Percentiles rank a stretch among this genome's conserved stretches.
These are phyloP conservation scores for Germaria angustata DNA, from an alignment of 2,888 invertebrate genomes.

Conservation along the genomic window DNA sequence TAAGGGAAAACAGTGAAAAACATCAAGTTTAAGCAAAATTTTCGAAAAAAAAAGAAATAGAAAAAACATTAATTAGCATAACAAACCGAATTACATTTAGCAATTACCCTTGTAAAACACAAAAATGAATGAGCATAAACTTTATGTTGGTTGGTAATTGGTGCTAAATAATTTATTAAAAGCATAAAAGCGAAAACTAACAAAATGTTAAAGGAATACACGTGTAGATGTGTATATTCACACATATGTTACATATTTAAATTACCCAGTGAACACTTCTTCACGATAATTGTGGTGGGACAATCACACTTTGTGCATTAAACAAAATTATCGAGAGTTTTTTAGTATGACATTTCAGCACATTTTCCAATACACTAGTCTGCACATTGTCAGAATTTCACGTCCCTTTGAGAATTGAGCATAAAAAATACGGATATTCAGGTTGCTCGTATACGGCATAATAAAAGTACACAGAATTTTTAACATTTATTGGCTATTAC, in stretches of 20 bases:
- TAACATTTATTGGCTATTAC: no score
- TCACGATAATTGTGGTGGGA: no score
- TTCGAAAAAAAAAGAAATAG: neutral
- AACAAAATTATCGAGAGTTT: no score
- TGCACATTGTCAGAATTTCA: no score
- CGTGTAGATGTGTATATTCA: neutral
- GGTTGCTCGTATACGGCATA: no score
- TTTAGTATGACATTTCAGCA: no score
- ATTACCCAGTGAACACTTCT: neutral
- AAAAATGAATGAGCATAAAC: conserved; percentile 42
- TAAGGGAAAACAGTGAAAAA: conserved; percentile 25
- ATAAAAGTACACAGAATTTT: no score
- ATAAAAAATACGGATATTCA: no score
- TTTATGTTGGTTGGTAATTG: conserved; percentile 42
- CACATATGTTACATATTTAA: neutral
- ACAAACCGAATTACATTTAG: conserved; percentile 49
- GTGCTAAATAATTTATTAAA: conserved; percentile 55
- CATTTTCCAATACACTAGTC: no score
- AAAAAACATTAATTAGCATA: conserved; percentile 54
- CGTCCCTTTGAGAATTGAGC: no score
- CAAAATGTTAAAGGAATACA: conserved; percentile 13
- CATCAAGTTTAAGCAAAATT: conserved; percentile 19
- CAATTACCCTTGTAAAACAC: conserved; percentile 46
- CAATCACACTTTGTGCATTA: no score
- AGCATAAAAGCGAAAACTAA: neutral